Conservation (phyloP, 2,797 vertebrate species). For the Rhynchonycteris naso region DNA sequence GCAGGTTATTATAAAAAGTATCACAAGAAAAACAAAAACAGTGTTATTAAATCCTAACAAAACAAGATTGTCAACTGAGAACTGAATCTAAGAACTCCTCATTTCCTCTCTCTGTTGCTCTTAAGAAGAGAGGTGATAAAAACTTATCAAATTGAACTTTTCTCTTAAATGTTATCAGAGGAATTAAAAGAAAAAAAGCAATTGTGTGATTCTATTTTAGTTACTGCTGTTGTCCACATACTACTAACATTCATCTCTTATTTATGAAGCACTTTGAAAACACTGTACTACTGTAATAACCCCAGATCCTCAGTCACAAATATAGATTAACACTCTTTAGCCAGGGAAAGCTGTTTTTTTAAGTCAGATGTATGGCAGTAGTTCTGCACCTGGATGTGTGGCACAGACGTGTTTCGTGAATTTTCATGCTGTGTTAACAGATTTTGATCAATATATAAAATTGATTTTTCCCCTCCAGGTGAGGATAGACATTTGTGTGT, state of each 20-base stretch:
- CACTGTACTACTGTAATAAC: not conserved
- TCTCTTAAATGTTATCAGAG: not conserved
- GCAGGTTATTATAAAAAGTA: not conserved
- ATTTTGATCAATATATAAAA: not conserved
- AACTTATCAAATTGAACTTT: not conserved
- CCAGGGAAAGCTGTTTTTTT: not conserved
- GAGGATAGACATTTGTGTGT: not conserved
- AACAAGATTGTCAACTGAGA: not conserved
- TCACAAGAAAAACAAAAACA: not conserved
- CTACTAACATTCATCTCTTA: not conserved
- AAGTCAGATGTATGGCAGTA: not conserved
- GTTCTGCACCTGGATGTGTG: not conserved
- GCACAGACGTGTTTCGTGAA: not conserved
- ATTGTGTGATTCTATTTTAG: not conserved
- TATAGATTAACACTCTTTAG: not conserved
- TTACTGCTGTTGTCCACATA: not conserved
- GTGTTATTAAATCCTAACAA: not conserved
- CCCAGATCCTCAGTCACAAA: not conserved
- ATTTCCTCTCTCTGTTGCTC: not conserved
- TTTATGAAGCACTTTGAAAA: slow-evolving; percentile 8
- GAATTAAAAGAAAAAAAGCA: not conserved
- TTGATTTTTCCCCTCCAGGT: not conserved
- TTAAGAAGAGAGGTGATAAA: not conserved
- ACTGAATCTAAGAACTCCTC: not conserved
- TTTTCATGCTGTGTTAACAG: not conserved